Evolutionary conservation across 2,888 invertebrate species (phyloP).

Genomic region (Chrysodeixis includens): DNA sequence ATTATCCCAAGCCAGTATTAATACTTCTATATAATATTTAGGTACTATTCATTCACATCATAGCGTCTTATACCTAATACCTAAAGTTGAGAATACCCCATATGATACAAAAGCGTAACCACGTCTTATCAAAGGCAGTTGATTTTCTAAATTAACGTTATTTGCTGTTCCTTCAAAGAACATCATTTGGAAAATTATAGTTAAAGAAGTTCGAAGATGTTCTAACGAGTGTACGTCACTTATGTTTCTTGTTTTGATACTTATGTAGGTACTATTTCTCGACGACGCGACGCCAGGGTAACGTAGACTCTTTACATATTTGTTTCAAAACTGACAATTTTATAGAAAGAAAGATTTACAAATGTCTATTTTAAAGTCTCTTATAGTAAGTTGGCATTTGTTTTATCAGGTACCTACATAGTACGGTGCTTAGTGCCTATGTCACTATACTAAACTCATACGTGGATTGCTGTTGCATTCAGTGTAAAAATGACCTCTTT

Average conservation of each 20-base stretch:
- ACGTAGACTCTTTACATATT: too few relatives aligned
- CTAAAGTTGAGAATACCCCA: background rate
- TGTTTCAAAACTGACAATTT: too few relatives aligned
- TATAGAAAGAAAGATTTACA: too few relatives aligned
- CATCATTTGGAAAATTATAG: conserved; percentile 19
- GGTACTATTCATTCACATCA: too few relatives aligned
- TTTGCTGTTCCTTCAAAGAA: conserved; percentile 15
- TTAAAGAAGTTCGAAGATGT: background rate
- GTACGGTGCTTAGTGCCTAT: too few relatives aligned
- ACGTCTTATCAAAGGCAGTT: conserved; percentile 16
- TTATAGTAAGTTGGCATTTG: too few relatives aligned
- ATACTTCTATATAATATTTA: too few relatives aligned
- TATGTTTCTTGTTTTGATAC: background rate
- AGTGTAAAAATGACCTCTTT: conserved; percentile 1
- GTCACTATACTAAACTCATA: conserved; percentile 13
- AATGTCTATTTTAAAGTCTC: too few relatives aligned
- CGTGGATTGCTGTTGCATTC: conserved; percentile 1
- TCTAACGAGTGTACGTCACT: background rate
- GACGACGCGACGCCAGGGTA: too few relatives aligned
- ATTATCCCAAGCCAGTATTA: too few relatives aligned
- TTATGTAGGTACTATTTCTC: too few relatives aligned
- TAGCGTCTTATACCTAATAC: too few relatives aligned
- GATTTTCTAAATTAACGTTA: conserved; percentile 37
- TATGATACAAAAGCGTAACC: background rate
- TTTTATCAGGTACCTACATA: background rate